Evolutionary conservation across 2,888 invertebrate genomes (phyloP), one percentile per base, ranked within the genome.

Genomic region (Pandemis corylana): DNA sequence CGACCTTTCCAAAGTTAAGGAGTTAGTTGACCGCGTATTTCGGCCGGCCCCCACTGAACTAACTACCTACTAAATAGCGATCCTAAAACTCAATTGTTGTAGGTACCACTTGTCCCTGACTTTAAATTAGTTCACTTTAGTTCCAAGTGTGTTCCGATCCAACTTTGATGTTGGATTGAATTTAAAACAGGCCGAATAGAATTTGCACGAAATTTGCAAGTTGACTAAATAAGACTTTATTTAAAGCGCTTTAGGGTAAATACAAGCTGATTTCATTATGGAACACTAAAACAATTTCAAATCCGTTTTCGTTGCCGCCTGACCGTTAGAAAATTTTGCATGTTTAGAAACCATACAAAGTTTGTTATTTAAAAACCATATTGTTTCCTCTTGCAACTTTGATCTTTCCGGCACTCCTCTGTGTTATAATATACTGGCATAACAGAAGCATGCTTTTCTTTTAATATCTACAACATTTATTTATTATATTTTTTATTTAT

Each of bases 21-120:
- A 66, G 73, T 73, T 68, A 74, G 69, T 64, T 68, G 68, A 73
- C 74, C 74, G 69, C 69, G 69, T 41, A 59, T 61, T 61, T 41
- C 42, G 53, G 68, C 63, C 59, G 28, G 28, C 42, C 49, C 49
- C 66, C 65, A 28, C 49, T n/a, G 59, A 65, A 70, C 73, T 65
- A 69, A 74, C 73, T 74, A 69, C 68, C 68, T 74, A 53, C 72
- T 68, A 70, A 74, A 74, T 74, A 65, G 65, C 69, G 69, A 70
- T 51, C 69, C 74, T 70, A 74, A 74, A 74, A 61, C 69, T 65
- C 61, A 49, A 73, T 73, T 68, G 73, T 70, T 66, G 66, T 74
- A 59, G 28, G 28, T 59, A 66, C 69, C 64, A 69, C 74, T 74
- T 74, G 61, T 61, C 69, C 36, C 74, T 65, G 74, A 70, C 74